Conservation (phyloP, 1,140 invertebrate species). For the Phthorimaea operculella region DNA sequence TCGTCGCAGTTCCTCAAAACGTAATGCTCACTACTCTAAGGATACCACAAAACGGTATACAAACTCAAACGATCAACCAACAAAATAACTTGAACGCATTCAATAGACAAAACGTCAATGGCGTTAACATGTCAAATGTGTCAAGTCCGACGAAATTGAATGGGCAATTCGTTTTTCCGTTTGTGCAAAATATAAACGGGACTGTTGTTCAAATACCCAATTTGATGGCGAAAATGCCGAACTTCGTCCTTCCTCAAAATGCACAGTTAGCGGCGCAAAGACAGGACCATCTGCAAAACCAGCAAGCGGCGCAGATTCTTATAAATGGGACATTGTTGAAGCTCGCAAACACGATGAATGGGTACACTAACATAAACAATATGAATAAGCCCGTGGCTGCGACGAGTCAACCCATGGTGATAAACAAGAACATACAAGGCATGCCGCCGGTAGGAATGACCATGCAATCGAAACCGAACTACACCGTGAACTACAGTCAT, state of each 20-base stretch:
- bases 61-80: constrained; percentile 43
- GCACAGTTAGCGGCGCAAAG: constrained; percentile 43
- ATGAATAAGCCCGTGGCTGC: constrained; percentile 45
- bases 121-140: constrained; percentile 16
- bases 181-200: constrained; percentile 64
- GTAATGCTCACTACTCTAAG: constrained; percentile 66
- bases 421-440: constrained; percentile 53
- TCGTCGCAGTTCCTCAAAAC: constrained; percentile 58
- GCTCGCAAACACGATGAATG: constrained; percentile 51
- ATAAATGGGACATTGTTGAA: constrained; percentile 65
- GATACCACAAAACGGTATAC: constrained; percentile 61
- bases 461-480: constrained; percentile 59
- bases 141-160: constrained; percentile 62
- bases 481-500: constrained; percentile 58
- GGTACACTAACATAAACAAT: constrained; percentile 43
- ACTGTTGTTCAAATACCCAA: constrained; percentile 65
- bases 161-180: constrained; percentile 61
- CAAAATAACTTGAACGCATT: constrained; percentile 47
- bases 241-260: constrained; percentile 57
- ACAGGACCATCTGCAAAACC: constrained; percentile 53
- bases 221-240: constrained; percentile 62
- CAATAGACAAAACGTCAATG: constrained; percentile 51
- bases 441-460: constrained; percentile 50
- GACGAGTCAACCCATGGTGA: constrained; percentile 45
- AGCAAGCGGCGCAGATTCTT: constrained; percentile 57